Base-by-base conservation (phyloP, 1,140 invertebrate species). In the Melanaphis sacchari region DNA sequence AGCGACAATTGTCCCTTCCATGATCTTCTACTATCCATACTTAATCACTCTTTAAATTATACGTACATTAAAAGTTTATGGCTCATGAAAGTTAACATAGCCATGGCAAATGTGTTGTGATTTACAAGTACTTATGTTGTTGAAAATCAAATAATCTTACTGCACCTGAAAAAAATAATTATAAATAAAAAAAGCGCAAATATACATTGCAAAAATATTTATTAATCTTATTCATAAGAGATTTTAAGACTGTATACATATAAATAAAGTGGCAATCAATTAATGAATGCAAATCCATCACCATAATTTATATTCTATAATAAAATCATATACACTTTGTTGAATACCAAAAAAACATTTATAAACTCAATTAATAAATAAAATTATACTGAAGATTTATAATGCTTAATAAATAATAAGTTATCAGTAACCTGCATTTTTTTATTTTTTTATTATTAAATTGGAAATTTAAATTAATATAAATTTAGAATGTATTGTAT, bases 1-100 rank as follows among this genome's bases (percentile, higher is more conserved):
- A 94, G 91, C 15, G 94, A 94, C 26, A 93, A 15, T 49, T 93
- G 91, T 1, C 91, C 91, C 81, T 93, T 93, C 91, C 91, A 93
- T 8, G 91, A 85, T 85, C 46, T 93, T 93, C 91, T 93, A n/a
- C n/a, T 93, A 52, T 85, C 91, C 91, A 93, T 93, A 49, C 46
- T 85, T 82, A 49, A 24, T 21, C 49, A 52, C 9, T 93, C 0
- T 93, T 85, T 36, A 5, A 54, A 85, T 85, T 49, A 85, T 40
- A 40, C 31, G 38, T 36, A 31, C 15, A 84, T 5, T 24, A 26
- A 43, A 84, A 93, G 4, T 54, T 31, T n/a, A 81, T 49, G 6
- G 31, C 31, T 52, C 2, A 31, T 84, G 11, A 38, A 52, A 41
- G 54, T 82, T 85, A 84, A 4, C 21, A 92, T 31, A 40, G 22